Evolutionary conservation across 1,140 invertebrate genomes (phyloP).

Genomic region (Lineus longissimus): DNA sequence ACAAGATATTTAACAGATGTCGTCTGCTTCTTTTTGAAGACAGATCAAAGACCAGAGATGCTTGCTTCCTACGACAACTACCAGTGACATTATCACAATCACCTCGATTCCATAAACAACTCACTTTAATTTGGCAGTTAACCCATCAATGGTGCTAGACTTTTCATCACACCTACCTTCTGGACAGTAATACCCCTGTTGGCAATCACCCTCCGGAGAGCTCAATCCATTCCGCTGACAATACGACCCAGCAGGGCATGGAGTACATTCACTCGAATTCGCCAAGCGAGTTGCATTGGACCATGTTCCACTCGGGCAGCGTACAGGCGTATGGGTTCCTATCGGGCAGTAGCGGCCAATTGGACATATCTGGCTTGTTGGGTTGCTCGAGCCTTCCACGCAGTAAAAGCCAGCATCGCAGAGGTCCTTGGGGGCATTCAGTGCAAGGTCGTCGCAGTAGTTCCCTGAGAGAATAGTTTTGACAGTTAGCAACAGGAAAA

Average conservation of each 20-base stretch:
- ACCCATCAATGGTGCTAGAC: too few species aligned
- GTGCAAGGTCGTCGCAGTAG: constrained; percentile 38
- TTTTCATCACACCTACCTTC: constrained; percentile 25
- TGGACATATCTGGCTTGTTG: constrained; percentile 35
- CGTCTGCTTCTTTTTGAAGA: too few species aligned
- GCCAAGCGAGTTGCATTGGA: constrained; percentile 38
- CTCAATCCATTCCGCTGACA: constrained; percentile 41
- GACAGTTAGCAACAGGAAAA: too few species aligned
- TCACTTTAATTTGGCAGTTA: too few species aligned
- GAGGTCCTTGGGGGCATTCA: constrained; percentile 32
- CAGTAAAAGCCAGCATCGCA: constrained; percentile 46
- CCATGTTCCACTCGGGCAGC: constrained; percentile 44
- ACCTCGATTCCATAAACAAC: too few species aligned
- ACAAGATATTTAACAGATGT: too few species aligned
- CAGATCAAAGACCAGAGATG: too few species aligned
- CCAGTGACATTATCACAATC: too few species aligned
- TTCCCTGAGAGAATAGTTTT: constrained; percentile 25
- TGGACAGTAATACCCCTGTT: constrained; percentile 47
- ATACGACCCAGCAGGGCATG: constrained; percentile 43
- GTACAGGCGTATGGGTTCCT: constrained; percentile 41
- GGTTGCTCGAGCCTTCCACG: constrained; percentile 31
- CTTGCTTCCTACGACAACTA: too few species aligned
- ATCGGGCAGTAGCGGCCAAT: constrained; percentile 40
- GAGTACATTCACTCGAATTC: constrained; percentile 30
- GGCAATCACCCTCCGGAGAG: constrained; percentile 37